Percentiles rank a stretch among this genome's conserved stretches.
Conservation (phyloP, 2,888 invertebrate species). For the Perizoma flavofasciatum region DNA sequence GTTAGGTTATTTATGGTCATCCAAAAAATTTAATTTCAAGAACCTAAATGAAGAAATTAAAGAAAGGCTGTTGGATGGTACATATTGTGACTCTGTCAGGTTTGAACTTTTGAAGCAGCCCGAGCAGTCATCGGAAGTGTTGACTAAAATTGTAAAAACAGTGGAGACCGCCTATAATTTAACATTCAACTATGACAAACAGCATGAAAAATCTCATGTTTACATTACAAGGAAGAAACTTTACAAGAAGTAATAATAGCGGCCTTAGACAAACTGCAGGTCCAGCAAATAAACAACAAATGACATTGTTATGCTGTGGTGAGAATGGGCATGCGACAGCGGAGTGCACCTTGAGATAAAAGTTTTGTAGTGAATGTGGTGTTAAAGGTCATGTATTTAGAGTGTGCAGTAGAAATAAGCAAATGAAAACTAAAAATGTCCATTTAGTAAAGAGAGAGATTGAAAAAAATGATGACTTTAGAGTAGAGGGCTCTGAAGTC, state of each 20-base stretch:
- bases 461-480: too few species aligned
- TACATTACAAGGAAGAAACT: too few species aligned
- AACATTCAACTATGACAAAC: too few species aligned
- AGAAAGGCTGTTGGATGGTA: conserved; percentile 1
- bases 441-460: background rate
- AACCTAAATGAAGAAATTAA: conserved; percentile 21
- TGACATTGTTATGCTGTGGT: background rate
- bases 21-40: too few species aligned
- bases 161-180: too few species aligned
- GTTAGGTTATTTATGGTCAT: too few species aligned
- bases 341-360: background rate
- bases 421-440: conserved; percentile 1
- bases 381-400: background rate
- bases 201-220: too few species aligned
- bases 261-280: too few species aligned
- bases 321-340: background rate
- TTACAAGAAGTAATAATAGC: background rate
- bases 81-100: background rate
- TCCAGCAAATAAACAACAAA: too few species aligned
- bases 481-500: too few species aligned
- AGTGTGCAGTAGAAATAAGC: conserved; percentile 1
- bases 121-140: too few species aligned
- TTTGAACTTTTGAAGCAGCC: conserved; percentile 3
- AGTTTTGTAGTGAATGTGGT: conserved; percentile 5
- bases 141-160: too few species aligned